Base-by-base conservation (phyloP, 2,113 vertebrate species). In the Picathartes gymnocephalus region DNA sequence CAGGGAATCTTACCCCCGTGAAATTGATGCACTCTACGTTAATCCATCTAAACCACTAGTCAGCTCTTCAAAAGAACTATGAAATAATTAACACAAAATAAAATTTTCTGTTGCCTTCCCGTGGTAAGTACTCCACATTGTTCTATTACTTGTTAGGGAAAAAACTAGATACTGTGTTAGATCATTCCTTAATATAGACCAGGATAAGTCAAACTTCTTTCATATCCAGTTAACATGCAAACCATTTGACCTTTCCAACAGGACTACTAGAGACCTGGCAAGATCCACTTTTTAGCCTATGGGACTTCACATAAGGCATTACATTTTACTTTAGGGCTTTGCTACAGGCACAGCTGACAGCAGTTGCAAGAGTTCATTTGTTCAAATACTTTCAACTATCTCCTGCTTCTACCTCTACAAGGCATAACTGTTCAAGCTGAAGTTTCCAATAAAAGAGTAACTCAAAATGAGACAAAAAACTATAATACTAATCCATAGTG, bases 191-290 rank as follows among this genome's bases (percentile, higher is more conserved):
- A 94, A 94, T 90, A 96, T 88, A 96, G 90, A 48, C 9, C 51
- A 83, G 50, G 42, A 40, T 88, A 96, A 96, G 92, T 62, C 87
- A 90, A 90, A 86, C 71, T 86, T 70, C 62, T 94, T 96, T 94
- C 85, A 64, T 62, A 91, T 50, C 71, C 81, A 90, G 74, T 82
- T 95, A 95, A 91, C 91, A 72, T 15, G 73, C 77, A 95, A 94
- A 83, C 80, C 71, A 88, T 97, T 56, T 94, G 96, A 97, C 94
- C 93, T 96, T 96, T 96, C 91, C 74, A 95, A 56, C 27, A 88
- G 58, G 74, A 85, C 78, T 79, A 76, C 81, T 82, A 72, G 57
- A 88, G 91, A 80, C 51, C 79, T 94, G 87, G 71, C 91, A 96
- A 73, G 79, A 94, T 47, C n/a, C 25, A 40, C 60, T 9, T 90